Conservation (phyloP, 2,797 vertebrate species). For the Delichon dasypus region DNA sequence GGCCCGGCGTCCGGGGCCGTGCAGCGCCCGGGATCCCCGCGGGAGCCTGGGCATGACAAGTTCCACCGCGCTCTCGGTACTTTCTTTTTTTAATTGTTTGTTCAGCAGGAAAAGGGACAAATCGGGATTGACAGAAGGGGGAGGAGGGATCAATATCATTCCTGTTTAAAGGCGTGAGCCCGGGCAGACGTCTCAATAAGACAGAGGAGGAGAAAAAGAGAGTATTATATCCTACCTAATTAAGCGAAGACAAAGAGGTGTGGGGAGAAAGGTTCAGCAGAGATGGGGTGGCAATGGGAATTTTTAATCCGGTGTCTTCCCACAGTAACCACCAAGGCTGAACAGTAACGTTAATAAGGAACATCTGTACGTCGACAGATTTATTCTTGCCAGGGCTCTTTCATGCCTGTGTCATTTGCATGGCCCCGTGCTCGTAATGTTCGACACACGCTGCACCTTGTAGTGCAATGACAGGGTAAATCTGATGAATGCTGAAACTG, state of each 20-base stretch:
- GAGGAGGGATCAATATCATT: conserved; percentile 53
- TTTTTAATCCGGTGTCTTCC: conserved; percentile 40
- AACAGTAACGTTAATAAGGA: conserved; percentile 59
- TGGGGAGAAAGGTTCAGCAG: conserved; percentile 37
- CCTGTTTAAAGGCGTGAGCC: conserved; percentile 30
- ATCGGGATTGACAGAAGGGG: conserved; percentile 41
- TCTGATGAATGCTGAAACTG: conserved; percentile 1
- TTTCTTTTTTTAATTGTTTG: conserved; percentile 59
- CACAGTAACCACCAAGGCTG: conserved; percentile 41
- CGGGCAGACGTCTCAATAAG: conserved; percentile 33
- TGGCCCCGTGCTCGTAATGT: conserved; percentile 19
- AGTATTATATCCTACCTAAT: conserved; percentile 45
- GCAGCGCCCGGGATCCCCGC: background rate
- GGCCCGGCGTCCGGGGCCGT: background rate
- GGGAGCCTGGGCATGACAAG: background rate
- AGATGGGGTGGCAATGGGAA: conserved; percentile 30
- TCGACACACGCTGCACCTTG: conserved; percentile 35
- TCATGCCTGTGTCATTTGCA: conserved; percentile 38
- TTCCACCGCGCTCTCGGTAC: background rate
- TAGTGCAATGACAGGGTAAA: conserved; percentile 26
- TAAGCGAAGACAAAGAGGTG: conserved; percentile 58
- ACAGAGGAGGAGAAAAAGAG: conserved; percentile 14
- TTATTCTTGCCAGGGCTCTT: conserved; percentile 54
- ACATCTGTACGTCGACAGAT: conserved; percentile 63
- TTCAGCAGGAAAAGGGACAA: conserved; percentile 49